A percentile compares a stretch with the other conserved stretches of the same genome.
These are phyloP conservation scores for Tachuris rubrigastra DNA, from an alignment of 2,113 vertebrate genomes.

Conservation along the genomic window DNA sequence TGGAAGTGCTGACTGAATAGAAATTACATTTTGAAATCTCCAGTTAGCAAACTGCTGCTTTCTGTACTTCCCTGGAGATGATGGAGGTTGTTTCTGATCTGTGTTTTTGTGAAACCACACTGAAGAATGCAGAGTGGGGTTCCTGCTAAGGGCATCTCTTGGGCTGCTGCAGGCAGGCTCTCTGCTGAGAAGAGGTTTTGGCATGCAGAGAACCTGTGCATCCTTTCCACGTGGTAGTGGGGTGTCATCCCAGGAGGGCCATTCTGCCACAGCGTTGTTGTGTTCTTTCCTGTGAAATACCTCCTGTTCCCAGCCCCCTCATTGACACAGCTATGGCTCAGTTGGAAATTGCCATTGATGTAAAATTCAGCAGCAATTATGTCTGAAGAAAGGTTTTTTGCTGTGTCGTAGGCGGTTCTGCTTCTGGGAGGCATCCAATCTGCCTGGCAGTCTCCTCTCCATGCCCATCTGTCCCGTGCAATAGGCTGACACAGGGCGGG, in stretches of 20 bases:
- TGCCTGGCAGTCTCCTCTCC: neutral
- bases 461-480: neutral
- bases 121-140: neutral
- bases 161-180: neutral
- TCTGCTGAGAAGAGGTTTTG: neutral
- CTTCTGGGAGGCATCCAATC: conserved; percentile 12
- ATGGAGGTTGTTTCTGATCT: neutral
- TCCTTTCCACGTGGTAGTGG: neutral
- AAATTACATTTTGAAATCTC: neutral
- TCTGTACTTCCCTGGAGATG: neutral
- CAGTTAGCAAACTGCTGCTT: neutral
- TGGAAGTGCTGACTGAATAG: neutral
- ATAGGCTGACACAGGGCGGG: neutral
- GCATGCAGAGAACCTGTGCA: neutral
- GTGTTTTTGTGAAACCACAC: neutral
- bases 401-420: conserved; percentile 14
- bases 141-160: neutral
- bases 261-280: neutral
- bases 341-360: conserved; percentile 33
- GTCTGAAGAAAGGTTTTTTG: conserved; percentile 19
- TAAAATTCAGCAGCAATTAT: conserved; percentile 37
- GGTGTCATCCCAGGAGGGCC: conserved; percentile 8
- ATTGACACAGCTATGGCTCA: neutral
- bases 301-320: conserved; percentile 21
- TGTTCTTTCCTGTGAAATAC: conserved; percentile 9